Base-by-base conservation (phyloP, 2,113 vertebrate species). In the Dasyornis broadbenti region DNA sequence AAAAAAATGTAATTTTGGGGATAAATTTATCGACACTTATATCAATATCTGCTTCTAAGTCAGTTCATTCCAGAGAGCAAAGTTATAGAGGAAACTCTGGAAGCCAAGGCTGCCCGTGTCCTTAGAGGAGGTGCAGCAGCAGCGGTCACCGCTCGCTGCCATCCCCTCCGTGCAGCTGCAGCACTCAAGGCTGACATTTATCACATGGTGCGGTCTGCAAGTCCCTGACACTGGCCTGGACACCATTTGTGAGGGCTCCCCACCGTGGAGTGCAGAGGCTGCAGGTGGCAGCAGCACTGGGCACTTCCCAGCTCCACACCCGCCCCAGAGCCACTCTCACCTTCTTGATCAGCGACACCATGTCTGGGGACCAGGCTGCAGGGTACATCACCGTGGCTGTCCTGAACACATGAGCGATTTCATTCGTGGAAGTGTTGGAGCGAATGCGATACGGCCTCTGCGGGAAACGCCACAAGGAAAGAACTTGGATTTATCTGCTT, bases 381-480 rank as follows among this genome's bases (percentile, higher is more conserved):
- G 99, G 99, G 94, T 98, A 99, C 89, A 96, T 98, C 70, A 99
- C 98, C 7, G 97, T 95, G 2, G 98, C 98, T 1, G 98, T 99
- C 97, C 91, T 97, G 89, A 99, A 98, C 77, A 98, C 95, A n/a
- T 98, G 98, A 17, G 98, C 97, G 12, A 99, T 99, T 83, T 99
- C 99, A 28, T 97, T 96, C n/a, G 98, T 60, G 20, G 98, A 97
- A 10, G 97, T 98, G 52, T 87, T 99, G 96, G 99, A 98, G 86
- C 98, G 98, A 96, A 99, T 99, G 35, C 98, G 98, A 42, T 99
- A 99, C 0, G 99, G 99, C 92, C 99, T 99, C 99, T 99, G 97
- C 6, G 82, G 83, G 81, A 85, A 90, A 69, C 2, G 27, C 31
- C 95, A 92, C 56, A 76, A 68, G 37, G 64, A 70, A 83, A 64